Evolutionary conservation across 2,113 vertebrate genomes (phyloP).

Genomic region (Brienomyrus longianalis): DNA sequence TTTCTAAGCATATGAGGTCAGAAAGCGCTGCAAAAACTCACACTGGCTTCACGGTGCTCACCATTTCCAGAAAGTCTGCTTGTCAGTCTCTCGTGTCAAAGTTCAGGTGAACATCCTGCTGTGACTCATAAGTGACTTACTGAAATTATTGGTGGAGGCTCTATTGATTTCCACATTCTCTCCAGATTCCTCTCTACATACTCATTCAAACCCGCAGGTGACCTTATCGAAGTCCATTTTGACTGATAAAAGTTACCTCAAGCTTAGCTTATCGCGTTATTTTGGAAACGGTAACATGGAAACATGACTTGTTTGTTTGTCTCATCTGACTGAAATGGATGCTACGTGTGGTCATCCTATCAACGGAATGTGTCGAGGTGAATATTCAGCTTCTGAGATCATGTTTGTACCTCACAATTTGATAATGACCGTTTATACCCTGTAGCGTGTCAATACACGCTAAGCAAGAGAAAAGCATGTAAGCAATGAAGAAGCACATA

Average conservation of each 20-base stretch:
- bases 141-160: neutral
- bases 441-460: neutral
- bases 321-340: neutral
- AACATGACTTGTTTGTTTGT: neutral
- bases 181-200: neutral
- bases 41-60: neutral
- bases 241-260: neutral
- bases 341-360: neutral
- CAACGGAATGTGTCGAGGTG: neutral
- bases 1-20: neutral
- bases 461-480: neutral
- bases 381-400: neutral
- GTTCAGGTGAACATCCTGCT: neutral
- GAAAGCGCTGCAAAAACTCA: neutral
- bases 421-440: neutral
- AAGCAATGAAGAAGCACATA: neutral
- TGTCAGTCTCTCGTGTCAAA: neutral
- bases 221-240: neutral
- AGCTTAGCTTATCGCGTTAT: neutral
- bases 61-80: neutral
- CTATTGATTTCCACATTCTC: neutral
- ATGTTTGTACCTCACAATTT: neutral
- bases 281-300: neutral
- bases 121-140: neutral
- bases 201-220: neutral